phyloP scores from a whole-genome alignment of 2,113 vertebrate species.

The Chamaea fasciata region DNA sequence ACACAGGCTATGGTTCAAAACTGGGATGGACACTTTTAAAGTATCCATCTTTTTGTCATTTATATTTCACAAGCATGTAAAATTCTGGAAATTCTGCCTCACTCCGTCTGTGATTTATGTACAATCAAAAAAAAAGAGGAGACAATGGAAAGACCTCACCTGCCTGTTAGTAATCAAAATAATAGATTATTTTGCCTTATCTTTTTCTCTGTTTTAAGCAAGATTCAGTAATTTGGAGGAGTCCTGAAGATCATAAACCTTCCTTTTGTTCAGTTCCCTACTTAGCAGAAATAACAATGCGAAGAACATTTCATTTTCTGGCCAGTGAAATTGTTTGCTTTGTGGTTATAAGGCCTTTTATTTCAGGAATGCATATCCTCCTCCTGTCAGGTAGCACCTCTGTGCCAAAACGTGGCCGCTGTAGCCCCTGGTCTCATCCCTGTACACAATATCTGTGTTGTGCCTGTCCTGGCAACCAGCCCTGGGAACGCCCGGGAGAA shows the following conservation, averaged over 20 bases:
- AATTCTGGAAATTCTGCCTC: background rate
- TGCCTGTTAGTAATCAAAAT: background rate
- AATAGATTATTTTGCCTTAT: background rate
- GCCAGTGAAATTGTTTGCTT: background rate
- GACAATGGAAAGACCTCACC: background rate
- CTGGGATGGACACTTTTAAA: background rate
- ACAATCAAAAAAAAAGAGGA: background rate
- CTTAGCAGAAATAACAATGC: background rate
- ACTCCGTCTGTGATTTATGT: background rate
- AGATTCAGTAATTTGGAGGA: background rate
- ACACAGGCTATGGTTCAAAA: background rate
- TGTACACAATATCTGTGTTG: fast-evolving
- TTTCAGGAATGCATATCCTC: background rate
- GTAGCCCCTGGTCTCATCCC: fast-evolving
- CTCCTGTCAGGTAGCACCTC: background rate
- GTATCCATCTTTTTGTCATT: background rate
- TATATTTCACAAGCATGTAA: background rate
- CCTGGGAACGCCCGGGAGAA: background rate
- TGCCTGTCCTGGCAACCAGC: background rate
- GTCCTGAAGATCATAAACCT: background rate
- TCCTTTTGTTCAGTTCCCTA: background rate
- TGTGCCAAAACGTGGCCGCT: background rate
- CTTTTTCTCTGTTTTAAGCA: background rate
- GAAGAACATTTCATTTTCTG: background rate
- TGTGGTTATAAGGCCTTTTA: background rate